Evolutionary conservation across 2,888 invertebrate genomes (phyloP).

Genomic region (Trilocha varians): DNA sequence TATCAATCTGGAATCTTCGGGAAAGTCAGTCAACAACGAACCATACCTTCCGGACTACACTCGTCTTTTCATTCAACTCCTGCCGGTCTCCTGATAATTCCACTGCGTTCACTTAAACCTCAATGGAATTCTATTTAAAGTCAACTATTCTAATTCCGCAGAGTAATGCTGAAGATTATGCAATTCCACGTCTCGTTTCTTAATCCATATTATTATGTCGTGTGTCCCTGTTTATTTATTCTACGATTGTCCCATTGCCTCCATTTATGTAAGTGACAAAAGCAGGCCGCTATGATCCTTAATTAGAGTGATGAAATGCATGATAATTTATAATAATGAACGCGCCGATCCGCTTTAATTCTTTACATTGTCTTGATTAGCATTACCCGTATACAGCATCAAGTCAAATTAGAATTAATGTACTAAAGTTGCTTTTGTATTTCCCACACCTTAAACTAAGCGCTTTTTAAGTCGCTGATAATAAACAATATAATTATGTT

Average conservation of each 20-base stretch:
- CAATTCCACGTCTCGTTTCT: constrained; percentile 1
- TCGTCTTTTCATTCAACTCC: too few relatives aligned
- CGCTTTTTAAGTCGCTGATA: too few relatives aligned
- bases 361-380: too few relatives aligned
- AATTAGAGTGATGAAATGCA: constrained; percentile 3
- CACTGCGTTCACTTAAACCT: neutral
- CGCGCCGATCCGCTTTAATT: too few relatives aligned
- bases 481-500: too few relatives aligned
- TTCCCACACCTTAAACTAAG: too few relatives aligned
- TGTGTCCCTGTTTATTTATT: constrained; percentile 1
- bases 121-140: neutral
- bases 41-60: too few relatives aligned
- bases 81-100: neutral
- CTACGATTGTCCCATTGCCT: neutral
- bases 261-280: constrained; percentile 2
- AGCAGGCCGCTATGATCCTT: neutral
- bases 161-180: constrained; percentile 2
- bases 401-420: too few relatives aligned
- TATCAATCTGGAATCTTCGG: too few relatives aligned
- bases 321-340: constrained; percentile 1
- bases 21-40: too few relatives aligned
- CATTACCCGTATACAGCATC: too few relatives aligned
- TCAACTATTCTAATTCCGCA: neutral
- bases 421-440: too few relatives aligned
- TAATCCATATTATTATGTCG: constrained; percentile 1